These are phyloP conservation scores for Ectemnius lituratus DNA, from an alignment of 2,888 invertebrate species.

Conservation along the genomic window DNA sequence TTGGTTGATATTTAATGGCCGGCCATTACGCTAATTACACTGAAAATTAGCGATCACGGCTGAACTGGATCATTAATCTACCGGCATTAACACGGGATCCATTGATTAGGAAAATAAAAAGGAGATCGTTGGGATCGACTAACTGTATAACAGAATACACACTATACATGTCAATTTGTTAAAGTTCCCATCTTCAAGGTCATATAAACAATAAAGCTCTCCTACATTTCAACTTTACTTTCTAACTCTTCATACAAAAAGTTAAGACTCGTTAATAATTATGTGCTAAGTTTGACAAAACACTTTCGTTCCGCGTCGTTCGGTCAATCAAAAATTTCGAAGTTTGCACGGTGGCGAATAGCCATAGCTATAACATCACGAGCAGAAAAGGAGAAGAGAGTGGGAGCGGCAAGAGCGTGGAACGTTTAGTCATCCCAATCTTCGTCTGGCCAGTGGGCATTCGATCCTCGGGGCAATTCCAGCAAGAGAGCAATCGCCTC, in stretches of 20 bases:
- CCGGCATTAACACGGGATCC: constrained; percentile 6
- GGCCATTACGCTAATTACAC: not conserved
- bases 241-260: no score
- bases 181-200: no score
- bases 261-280: no score
- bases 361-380: constrained; percentile 47
- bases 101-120: constrained; percentile 7
- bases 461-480: constrained; percentile 10
- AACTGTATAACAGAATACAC: not conserved
- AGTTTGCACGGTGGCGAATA: constrained; percentile 52
- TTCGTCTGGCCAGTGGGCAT: constrained; percentile 35
- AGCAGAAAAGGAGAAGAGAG: constrained; percentile 36
- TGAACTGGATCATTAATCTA: not conserved
- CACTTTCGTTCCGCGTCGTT: no score
- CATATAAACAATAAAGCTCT: no score
- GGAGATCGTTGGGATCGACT: not conserved
- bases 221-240: no score
- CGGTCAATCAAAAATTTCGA: not conserved
- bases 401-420: constrained; percentile 15
- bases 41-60: constrained; percentile 5
- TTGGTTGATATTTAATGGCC: constrained; percentile 4
- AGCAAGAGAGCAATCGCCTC: constrained; percentile 15
- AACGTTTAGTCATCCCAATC: constrained; percentile 63
- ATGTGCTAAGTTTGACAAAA: no score
- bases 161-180: no score